Conservation (phyloP, 2,113 vertebrate genomes). For the Pseudorhombus dupliciocellatus region DNA sequence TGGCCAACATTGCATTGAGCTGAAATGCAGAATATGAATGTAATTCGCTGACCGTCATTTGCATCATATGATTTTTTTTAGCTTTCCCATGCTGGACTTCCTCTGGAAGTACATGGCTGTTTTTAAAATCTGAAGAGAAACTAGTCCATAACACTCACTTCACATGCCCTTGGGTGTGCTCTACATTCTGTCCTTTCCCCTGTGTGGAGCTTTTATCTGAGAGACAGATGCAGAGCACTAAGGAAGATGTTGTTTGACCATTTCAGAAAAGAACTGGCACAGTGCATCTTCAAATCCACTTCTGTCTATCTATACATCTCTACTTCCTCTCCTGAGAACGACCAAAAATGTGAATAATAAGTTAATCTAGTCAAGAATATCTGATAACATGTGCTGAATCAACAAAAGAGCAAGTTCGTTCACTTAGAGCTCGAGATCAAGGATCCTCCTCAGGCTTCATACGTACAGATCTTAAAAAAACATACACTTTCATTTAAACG, state of each 20-base stretch:
- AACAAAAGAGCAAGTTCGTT: too few relatives aligned
- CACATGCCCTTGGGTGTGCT: conserved; percentile 34
- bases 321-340: too few relatives aligned
- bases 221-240: conserved; percentile 13
- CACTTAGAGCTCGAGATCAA: not conserved
- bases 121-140: conserved; percentile 39
- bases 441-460: too few relatives aligned
- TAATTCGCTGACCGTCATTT: not conserved
- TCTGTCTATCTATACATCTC: not conserved
- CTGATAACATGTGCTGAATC: too few relatives aligned
- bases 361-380: too few relatives aligned
- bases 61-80: not conserved
- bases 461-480: not conserved
- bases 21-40: conserved; percentile 19
- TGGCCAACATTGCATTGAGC: not conserved
- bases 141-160: conserved; percentile 29
- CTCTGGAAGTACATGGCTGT: not conserved
- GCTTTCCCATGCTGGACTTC: not conserved
- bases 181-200: conserved; percentile 31
- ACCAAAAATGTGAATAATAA: too few relatives aligned
- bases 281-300: not conserved
- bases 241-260: conserved; percentile 22
- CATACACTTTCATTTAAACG: not conserved
- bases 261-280: conserved; percentile 2
- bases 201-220: conserved; percentile 30